phyloP scores from a whole-genome alignment of 2,888 invertebrate genomes.

The Mesorhabditis spiculigera region DNA sequence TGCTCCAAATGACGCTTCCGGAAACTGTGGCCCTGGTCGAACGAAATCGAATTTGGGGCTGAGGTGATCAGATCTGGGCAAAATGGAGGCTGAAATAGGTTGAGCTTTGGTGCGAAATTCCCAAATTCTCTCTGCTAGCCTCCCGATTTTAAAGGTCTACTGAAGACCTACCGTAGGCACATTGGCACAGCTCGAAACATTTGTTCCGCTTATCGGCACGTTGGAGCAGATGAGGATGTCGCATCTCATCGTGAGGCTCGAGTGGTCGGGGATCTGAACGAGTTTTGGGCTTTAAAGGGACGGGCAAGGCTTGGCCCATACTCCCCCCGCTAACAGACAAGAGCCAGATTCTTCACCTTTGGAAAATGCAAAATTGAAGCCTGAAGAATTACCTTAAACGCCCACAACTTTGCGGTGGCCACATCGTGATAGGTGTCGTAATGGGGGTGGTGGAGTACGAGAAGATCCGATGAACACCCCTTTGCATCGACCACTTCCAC shows the following conservation, averaged over 20 bases:
- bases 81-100: constrained; percentile 50
- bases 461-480: constrained; percentile 58
- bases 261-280: constrained; percentile 50
- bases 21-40: constrained; percentile 38
- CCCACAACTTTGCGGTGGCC: constrained; percentile 57
- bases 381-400: constrained; percentile 42
- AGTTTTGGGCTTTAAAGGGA: too few relatives aligned
- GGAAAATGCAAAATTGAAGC: neutral
- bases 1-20: constrained; percentile 25
- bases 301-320: too few relatives aligned
- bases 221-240: constrained; percentile 54
- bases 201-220: constrained; percentile 40
- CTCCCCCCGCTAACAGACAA: too few relatives aligned
- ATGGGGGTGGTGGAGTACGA: constrained; percentile 55
- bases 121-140: neutral
- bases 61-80: constrained; percentile 56
- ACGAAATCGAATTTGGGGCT: constrained; percentile 51
- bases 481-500: constrained; percentile 52
- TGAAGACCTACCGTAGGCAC: constrained; percentile 45
- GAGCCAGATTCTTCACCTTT: too few relatives aligned
- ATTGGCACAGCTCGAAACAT: constrained; percentile 41
- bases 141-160: neutral
- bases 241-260: constrained; percentile 46
- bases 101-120: neutral
- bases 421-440: constrained; percentile 58